phyloP scores from a whole-genome alignment of 2,797 vertebrate genomes.

The Acestrorhynchus altus region DNA sequence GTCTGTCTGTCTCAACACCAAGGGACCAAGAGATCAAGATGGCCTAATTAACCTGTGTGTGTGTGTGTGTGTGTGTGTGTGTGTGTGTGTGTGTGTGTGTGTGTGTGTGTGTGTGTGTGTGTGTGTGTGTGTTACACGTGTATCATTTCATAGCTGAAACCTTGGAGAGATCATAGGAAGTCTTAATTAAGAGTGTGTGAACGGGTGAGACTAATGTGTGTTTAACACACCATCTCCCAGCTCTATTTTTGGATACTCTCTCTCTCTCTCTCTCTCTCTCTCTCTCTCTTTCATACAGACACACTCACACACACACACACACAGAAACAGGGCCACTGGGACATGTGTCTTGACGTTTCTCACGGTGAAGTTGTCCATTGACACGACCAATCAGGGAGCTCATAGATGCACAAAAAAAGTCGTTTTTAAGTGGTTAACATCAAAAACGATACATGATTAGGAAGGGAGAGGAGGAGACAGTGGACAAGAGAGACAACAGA shows the following conservation, averaged over 20 bases:
- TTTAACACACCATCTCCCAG: conserved; percentile 61
- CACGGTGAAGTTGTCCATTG: conserved; percentile 5
- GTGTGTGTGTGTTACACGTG: conserved; percentile 26
- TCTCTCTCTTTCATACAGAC: conserved; percentile 31
- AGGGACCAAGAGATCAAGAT: conserved; percentile 12
- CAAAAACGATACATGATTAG: conserved; percentile 3
- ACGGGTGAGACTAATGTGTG: conserved; percentile 60
- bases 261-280: conserved; percentile 1
- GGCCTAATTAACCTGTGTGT: conserved; percentile 46
- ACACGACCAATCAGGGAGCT: conserved; percentile 42
- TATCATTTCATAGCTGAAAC: conserved; percentile 49
- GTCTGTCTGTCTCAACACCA: background rate
- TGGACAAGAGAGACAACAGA: background rate
- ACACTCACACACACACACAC: conserved; percentile 33
- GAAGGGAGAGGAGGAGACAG: background rate
- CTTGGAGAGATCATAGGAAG: conserved; percentile 50
- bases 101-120: conserved; percentile 42
- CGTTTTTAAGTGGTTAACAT: conserved; percentile 37
- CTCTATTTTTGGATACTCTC: conserved; percentile 9
- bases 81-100: conserved; percentile 27
- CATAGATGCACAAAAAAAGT: background rate
- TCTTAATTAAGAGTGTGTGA: conserved; percentile 67
- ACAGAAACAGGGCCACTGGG: conserved; percentile 33
- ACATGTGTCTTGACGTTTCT: background rate
- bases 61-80: conserved; percentile 36